A percentile compares a stretch with the other conserved stretches of the same genome.
Evolutionary conservation across 2,797 vertebrate species (phyloP).

Genomic region (Enteromius mattozi): DNA sequence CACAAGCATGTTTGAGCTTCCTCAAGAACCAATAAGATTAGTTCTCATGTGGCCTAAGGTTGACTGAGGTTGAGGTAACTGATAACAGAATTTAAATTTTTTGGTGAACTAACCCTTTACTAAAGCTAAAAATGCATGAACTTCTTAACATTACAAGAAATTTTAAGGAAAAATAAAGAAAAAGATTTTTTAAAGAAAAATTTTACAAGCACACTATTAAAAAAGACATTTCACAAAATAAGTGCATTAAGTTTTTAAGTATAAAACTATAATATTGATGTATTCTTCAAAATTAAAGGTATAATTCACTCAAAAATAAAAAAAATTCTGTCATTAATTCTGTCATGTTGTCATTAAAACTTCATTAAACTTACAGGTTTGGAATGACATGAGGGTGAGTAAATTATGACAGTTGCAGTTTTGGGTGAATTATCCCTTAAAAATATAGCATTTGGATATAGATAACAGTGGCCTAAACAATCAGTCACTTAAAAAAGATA

Average conservation of each 20-base stretch:
- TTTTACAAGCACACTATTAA: not conserved
- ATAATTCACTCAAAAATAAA: not conserved
- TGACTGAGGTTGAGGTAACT: not conserved
- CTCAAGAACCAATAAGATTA: not conserved
- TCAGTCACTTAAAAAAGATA: not conserved
- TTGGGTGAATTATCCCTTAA: too few relatives aligned
- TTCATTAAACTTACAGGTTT: too few relatives aligned
- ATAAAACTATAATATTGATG: not conserved
- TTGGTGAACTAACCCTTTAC: not conserved
- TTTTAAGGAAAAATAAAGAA: too few relatives aligned
- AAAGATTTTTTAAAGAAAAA: too few relatives aligned
- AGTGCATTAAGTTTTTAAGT: not conserved
- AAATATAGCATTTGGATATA: not conserved
- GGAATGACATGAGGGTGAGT: too few relatives aligned
- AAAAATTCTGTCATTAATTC: not conserved
- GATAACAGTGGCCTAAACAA: not conserved
- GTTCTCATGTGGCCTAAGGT: not conserved
- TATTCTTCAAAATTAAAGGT: not conserved
- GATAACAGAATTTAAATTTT: not conserved
- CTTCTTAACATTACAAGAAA: not conserved
- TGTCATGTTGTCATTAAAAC: not conserved
- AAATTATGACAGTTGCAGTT: too few relatives aligned
- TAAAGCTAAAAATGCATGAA: not conserved
- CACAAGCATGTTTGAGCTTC: not conserved
- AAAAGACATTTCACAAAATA: not conserved